Conservation (phyloP, 2,888 invertebrate genomes). For the Cantharis rustica region DNA sequence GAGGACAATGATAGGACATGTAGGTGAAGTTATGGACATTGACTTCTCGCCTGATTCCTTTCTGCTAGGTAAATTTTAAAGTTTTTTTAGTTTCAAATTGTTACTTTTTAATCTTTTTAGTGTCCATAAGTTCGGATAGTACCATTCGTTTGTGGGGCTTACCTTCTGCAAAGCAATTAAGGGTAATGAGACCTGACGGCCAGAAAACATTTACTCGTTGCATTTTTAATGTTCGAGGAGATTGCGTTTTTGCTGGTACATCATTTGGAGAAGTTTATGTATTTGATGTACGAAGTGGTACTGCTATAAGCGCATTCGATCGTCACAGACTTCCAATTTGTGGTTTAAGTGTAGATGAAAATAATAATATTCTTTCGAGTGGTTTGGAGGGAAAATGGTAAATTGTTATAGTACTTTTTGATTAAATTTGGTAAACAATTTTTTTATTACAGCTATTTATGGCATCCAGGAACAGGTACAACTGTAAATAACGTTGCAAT, state of each 20-base stretch:
- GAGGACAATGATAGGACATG: neutral
- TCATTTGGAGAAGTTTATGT: neutral
- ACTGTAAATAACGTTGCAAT: neutral
- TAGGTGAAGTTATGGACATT: neutral
- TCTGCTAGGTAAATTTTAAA: neutral
- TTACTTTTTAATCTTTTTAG: neutral
- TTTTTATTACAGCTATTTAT: neutral
- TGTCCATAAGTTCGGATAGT: neutral
- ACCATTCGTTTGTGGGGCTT: neutral
- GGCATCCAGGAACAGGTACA: neutral
- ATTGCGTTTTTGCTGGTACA: neutral
- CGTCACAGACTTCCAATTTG: neutral
- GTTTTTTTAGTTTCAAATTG: neutral
- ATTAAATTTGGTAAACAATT: neutral
- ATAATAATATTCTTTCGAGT: neutral
- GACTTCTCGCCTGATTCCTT: neutral
- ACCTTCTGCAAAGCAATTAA: neutral
- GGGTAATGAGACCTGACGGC: neutral
- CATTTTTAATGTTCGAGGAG: neutral
- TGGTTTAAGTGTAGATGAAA: neutral
- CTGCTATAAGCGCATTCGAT: neutral
- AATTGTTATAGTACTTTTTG: neutral
- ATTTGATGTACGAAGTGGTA: neutral
- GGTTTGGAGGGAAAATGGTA: neutral
- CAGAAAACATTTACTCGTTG: neutral